Base-by-base conservation (phyloP, 1,140 invertebrate species). In the Caenorhabditis latens region DNA sequence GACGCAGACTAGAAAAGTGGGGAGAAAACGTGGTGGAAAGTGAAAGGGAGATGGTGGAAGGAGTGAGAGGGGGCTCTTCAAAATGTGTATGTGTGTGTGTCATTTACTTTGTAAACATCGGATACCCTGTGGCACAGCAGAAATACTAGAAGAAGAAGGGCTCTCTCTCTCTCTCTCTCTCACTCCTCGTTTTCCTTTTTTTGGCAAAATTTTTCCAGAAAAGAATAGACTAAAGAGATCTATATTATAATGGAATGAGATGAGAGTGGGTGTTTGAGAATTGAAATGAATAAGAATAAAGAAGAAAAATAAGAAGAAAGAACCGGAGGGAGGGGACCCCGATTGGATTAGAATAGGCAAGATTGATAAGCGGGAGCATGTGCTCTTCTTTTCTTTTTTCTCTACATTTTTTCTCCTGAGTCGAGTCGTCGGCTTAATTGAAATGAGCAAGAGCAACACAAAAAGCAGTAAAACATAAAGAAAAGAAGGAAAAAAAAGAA, bases 51-150 rank as follows among this genome's bases (percentile, higher is more conserved):
- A 32, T 32, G 32, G 32, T 32, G n/a, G 58, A 32, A 32, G 61
- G 24, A 65, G 19, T 8, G 24, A 50, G 71, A 79, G 71, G 53
- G 71, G n/a, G 71, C 71, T 79, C 71, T 79, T 79, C 71, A 79
- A 79, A 79, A 79, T 79, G 71, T 79, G 71, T 79, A 79, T 79
- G 71, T 79, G 71, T 79, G 71, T 79, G 71, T 79, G 71, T 79
- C 71, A 79, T 79, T 79, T 79, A 79, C 71, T 79, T 79, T 79
- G 71, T 79, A 79, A 79, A 79, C 71, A 79, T 79, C 71, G 71
- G 65, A 79, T 79, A 79, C 71, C 71, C 71, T 79, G 71, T 79
- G 71, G 71, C 71, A 79, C 71, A 79, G 46, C 43, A 79, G 71
- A 79, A 79, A 50, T 50, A 79, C 43, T 79, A 79, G 46, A 50